Conservation (phyloP, 2,113 vertebrate species). For the Scopus umbretta region DNA sequence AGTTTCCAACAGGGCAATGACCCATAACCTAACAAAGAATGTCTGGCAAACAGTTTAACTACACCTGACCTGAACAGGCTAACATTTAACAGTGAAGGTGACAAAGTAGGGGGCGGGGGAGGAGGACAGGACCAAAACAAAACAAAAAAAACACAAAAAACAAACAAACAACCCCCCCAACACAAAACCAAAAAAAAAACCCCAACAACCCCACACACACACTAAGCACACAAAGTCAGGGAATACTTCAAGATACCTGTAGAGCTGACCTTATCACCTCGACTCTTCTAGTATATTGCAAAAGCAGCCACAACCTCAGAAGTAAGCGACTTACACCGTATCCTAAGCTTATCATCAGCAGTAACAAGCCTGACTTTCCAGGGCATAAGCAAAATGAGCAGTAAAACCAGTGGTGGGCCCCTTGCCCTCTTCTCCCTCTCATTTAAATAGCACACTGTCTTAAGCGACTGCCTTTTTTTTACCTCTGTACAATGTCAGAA, state of each 20-base stretch:
- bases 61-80: background rate
- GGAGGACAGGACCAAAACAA: background rate
- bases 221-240: background rate
- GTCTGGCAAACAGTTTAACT: background rate
- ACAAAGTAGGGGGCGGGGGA: background rate
- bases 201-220: too few species aligned
- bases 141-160: too few species aligned
- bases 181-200: background rate
- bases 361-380: background rate
- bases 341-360: background rate
- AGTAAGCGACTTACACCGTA: background rate
- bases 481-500: background rate
- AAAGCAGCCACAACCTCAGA: background rate
- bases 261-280: background rate
- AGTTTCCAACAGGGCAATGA: background rate
- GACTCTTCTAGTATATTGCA: background rate
- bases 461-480: background rate
- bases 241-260: background rate
- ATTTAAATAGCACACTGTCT: background rate
- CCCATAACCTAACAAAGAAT: background rate
- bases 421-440: background rate
- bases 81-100: background rate
- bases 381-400: background rate
- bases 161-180: too few species aligned
- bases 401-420: background rate